phyloP scores from a whole-genome alignment of 2,888 invertebrate species.

The Gnatocerus cornutus region DNA sequence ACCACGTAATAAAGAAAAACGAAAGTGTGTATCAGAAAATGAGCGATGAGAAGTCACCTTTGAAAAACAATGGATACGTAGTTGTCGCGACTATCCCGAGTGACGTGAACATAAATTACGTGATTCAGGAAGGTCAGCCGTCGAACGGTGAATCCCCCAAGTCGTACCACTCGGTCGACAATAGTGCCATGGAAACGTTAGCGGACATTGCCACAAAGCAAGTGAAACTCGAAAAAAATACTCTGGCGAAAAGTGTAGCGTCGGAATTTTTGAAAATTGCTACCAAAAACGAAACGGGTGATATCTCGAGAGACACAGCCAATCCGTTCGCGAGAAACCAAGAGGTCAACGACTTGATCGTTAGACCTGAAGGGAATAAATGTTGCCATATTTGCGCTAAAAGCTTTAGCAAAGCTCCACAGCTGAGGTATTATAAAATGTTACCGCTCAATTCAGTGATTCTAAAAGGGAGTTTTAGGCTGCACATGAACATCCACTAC shows the following conservation, averaged over 20 bases:
- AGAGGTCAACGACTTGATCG: conserved; percentile 68
- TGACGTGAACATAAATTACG: conserved; percentile 44
- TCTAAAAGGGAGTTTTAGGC: conserved; percentile 60
- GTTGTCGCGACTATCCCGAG: conserved; percentile 33
- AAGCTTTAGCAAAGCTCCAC: conserved; percentile 92
- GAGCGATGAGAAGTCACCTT: conserved; percentile 11
- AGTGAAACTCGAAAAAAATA: conserved; percentile 70
- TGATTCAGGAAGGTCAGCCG: conserved; percentile 30
- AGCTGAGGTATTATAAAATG: conserved; percentile 75
- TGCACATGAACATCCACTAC: conserved; percentile 97
- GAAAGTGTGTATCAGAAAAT: conserved; percentile 22
- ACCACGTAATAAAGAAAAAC: conserved; percentile 30
- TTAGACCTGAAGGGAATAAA: conserved; percentile 70
- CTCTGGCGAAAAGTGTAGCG: conserved; percentile 78
- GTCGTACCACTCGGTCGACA: conserved; percentile 59
- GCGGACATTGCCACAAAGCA: conserved; percentile 70
- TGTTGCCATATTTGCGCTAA: conserved; percentile 85
- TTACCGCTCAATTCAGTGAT: background rate
- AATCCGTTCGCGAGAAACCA: conserved; percentile 58
- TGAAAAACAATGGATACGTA: conserved; percentile 46
- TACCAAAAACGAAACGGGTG: conserved; percentile 65
- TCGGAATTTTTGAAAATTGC: conserved; percentile 79
- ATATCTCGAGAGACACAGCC: conserved; percentile 54
- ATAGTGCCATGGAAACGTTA: conserved; percentile 71
- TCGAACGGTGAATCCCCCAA: conserved; percentile 46